Conservation (phyloP, 2,113 vertebrate genomes). For the Chamaetylas fuelleborni region DNA sequence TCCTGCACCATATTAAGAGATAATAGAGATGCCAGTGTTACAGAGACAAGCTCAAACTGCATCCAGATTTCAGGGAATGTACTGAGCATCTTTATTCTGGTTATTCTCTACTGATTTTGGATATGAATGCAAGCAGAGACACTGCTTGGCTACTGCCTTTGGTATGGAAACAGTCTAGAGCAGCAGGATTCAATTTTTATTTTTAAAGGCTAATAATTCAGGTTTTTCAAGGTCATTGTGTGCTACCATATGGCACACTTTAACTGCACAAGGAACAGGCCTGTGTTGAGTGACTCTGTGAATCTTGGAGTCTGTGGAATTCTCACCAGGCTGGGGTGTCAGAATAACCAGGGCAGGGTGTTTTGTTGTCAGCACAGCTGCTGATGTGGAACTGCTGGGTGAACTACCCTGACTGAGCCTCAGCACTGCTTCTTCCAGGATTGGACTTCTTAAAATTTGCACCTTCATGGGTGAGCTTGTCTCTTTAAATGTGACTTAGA, state of each 20-base stretch:
- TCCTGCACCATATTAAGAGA: background rate
- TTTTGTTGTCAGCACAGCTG: background rate
- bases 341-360: background rate
- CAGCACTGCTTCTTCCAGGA: background rate
- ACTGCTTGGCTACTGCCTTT: background rate
- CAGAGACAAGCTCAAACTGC: background rate
- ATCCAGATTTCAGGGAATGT: background rate
- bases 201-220: background rate
- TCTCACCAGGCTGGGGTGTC: background rate
- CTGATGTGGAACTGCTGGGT: background rate
- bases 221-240: background rate
- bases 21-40: background rate
- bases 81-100: background rate
- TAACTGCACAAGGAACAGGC: background rate
- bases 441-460: background rate
- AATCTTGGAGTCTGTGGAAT: background rate
- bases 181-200: background rate
- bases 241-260: background rate
- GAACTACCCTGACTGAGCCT: fast-evolving
- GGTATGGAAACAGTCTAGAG: background rate
- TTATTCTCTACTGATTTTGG: background rate
- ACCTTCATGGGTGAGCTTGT: background rate
- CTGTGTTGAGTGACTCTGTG: background rate
- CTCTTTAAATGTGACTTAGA: background rate
- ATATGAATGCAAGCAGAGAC: background rate